A percentile compares a stretch with the other conserved stretches of the same genome.
Conservation (phyloP, 1,140 invertebrate species). For the Zaprionus africanus region DNA sequence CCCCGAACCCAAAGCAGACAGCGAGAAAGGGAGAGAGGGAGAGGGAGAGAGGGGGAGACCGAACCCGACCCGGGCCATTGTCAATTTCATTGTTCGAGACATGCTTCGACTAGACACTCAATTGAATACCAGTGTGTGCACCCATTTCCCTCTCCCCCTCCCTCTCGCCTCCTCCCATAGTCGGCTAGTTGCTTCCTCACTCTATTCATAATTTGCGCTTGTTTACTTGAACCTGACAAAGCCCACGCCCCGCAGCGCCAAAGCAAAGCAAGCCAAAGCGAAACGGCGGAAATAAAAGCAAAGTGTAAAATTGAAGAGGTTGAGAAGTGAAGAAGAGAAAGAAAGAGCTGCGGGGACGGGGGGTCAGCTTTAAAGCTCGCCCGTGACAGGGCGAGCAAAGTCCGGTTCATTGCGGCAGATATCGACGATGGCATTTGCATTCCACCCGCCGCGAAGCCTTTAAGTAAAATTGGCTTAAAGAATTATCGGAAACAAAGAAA, state of each 20-base stretch:
- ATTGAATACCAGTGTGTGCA: conserved; percentile 21
- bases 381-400: conserved; percentile 40
- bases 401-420: conserved; percentile 48
- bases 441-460: conserved; percentile 38
- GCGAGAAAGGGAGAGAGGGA: neutral
- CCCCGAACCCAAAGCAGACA: neutral
- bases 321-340: neutral
- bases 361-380: conserved; percentile 26
- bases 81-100: conserved; percentile 41
- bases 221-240: conserved; percentile 47
- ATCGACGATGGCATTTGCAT: conserved; percentile 33
- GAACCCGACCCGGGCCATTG: conserved; percentile 41
- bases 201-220: conserved; percentile 13
- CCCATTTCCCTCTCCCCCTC: neutral
- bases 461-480: conserved; percentile 49
- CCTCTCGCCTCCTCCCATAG: neutral
- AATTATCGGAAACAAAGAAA: conserved; percentile 7
- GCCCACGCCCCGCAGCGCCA: neutral
- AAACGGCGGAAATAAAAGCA: conserved; percentile 34
- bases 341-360: no score
- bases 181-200: conserved; percentile 3
- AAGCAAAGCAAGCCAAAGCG: conserved; percentile 17
- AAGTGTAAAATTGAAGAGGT: neutral
- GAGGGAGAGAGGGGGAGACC: neutral
- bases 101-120: conserved; percentile 43